Conservation (phyloP, 2,888 invertebrate species). For the Sminthurides aquaticus region DNA sequence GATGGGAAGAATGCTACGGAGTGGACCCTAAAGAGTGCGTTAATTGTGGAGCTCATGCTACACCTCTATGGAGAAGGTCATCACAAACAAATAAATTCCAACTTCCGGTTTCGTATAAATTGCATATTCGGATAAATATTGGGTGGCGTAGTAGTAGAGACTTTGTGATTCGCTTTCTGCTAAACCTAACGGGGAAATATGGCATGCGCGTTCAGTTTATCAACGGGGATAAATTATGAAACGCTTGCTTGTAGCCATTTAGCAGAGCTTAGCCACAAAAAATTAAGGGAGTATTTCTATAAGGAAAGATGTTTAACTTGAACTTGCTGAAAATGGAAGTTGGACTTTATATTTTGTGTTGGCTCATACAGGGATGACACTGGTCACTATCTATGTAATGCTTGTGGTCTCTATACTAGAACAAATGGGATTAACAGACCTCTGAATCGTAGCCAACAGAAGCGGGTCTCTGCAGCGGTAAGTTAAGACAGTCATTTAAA, state of each 20-base stretch:
- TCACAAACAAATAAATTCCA: constrained; percentile 5
- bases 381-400: constrained; percentile 57
- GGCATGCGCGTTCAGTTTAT: background rate
- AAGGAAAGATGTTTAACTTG: no score
- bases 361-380: constrained; percentile 50
- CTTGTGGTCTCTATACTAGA: constrained; percentile 60
- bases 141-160: no score
- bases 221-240: background rate
- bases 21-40: constrained; percentile 50
- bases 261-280: no score
- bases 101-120: constrained; percentile 46
- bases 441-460: constrained; percentile 60
- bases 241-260: no score
- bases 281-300: no score
- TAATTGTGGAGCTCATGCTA: constrained; percentile 55
- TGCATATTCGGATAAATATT: no score
- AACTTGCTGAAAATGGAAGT: constrained; percentile 22
- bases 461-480: constrained; percentile 46
- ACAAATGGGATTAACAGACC: constrained; percentile 72
- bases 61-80: constrained; percentile 52
- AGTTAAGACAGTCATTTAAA: constrained; percentile 17
- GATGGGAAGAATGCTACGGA: constrained; percentile 30
- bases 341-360: constrained; percentile 25
- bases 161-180: no score
- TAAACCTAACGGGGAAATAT: background rate